Conservation (phyloP, 2,113 vertebrate species). For the Amphilophus citrinellus region DNA sequence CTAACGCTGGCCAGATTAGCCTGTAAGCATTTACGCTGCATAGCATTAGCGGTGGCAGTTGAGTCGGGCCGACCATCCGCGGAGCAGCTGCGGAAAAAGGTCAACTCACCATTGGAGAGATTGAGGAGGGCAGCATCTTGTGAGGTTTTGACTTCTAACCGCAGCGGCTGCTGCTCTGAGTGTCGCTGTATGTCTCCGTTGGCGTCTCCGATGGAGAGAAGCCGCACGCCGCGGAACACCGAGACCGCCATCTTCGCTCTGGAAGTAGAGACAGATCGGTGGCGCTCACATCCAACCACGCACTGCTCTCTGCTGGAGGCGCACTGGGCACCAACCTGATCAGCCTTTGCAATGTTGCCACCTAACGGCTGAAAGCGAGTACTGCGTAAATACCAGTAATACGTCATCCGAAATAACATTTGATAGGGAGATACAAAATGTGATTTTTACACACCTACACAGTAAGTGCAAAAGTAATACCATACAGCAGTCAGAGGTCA, state of each 20-base stretch:
- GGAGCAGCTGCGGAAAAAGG: slow-evolving; percentile 10
- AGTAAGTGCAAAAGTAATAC: background rate
- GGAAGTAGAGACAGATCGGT: slow-evolving; percentile 73
- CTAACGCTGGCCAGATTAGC: slow-evolving; percentile 51
- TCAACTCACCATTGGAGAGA: slow-evolving; percentile 88
- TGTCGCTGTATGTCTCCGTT: slow-evolving; percentile 96
- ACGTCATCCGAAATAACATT: background rate
- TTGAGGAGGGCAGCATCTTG: slow-evolving; percentile 88
- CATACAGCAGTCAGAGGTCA: background rate
- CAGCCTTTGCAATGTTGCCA: slow-evolving; percentile 47
- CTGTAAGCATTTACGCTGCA: slow-evolving; percentile 52
- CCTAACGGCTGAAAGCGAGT: background rate
- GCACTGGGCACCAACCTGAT: background rate
- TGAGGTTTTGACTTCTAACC: slow-evolving; percentile 88
- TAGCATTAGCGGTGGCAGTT: slow-evolving; percentile 60
- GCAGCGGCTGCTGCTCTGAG: slow-evolving; percentile 92
- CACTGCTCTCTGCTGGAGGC: slow-evolving; percentile 68
- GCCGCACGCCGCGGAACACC: slow-evolving; percentile 93
- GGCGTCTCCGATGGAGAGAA: slow-evolving; percentile 94
- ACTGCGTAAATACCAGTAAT: slow-evolving; percentile 23
- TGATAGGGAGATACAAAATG: background rate
- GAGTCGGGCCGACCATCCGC: slow-evolving; percentile 53
- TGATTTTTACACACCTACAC: background rate
- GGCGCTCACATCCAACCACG: slow-evolving; percentile 72
- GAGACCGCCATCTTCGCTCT: slow-evolving; percentile 90